These are phyloP conservation scores for Mormyrus iriodes DNA, from an alignment of 2,113 vertebrate species.

Conservation along the genomic window DNA sequence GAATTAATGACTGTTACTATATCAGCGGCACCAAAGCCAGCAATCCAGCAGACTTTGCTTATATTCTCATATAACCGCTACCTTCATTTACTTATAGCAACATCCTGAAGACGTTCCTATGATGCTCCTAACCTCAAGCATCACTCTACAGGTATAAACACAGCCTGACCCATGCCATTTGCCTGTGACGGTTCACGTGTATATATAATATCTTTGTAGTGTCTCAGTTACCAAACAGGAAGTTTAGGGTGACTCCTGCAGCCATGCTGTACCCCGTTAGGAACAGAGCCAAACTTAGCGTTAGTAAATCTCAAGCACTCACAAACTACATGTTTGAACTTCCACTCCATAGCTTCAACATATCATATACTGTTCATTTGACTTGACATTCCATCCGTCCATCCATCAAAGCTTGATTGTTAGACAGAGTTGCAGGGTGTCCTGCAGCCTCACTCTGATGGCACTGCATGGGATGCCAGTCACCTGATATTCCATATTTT, in stretches of 20 bases:
- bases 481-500: background rate
- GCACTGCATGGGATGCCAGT: background rate
- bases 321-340: background rate
- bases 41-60: background rate
- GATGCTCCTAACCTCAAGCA: background rate
- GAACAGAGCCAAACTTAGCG: background rate
- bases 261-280: background rate
- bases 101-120: background rate
- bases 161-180: background rate
- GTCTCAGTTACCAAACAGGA: background rate
- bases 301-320: background rate
- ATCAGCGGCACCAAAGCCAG: background rate
- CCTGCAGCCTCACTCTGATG: background rate
- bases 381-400: background rate
- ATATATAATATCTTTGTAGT: background rate
- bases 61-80: background rate
- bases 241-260: background rate
- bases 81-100: background rate
- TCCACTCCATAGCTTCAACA: no score
- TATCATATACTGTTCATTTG: background rate
- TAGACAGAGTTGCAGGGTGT: background rate
- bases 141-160: background rate
- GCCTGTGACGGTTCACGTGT: background rate
- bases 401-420: background rate
- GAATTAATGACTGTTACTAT: background rate